These are phyloP conservation scores for Podargus strigoides DNA, from an alignment of 2,797 vertebrate species.

Conservation along the genomic window DNA sequence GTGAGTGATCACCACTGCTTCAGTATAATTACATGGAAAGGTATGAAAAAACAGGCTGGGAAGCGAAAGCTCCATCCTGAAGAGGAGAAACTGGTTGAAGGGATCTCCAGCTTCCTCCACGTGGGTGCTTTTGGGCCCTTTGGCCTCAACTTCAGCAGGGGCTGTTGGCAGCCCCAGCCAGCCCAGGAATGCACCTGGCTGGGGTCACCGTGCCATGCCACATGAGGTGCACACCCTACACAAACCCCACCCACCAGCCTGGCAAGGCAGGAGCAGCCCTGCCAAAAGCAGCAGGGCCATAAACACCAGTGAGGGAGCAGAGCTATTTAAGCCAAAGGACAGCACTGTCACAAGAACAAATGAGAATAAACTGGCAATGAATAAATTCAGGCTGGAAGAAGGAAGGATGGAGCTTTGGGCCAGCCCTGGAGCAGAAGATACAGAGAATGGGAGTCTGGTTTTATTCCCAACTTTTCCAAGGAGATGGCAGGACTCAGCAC, in stretches of 20 bases:
- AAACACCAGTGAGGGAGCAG: not conserved
- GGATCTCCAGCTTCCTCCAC: not conserved
- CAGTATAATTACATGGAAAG: not conserved
- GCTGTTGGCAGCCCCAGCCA: not conserved
- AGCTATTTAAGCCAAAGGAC: not conserved
- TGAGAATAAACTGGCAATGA: not conserved
- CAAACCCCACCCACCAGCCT: rapidly evolving
- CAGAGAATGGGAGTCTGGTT: rapidly evolving
- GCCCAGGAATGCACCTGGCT: not conserved
- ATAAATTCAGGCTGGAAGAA: not conserved
- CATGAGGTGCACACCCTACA: not conserved
- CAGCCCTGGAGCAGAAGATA: not conserved
- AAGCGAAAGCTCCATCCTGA: not conserved
- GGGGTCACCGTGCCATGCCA: rapidly evolving
- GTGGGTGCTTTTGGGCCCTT: not conserved
- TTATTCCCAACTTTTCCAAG: not conserved
- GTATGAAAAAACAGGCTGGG: not conserved
- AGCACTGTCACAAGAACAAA: not conserved
- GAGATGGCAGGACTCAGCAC: not conserved
- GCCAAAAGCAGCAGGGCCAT: not conserved
- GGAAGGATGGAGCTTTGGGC: not conserved
- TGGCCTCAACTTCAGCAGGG: not conserved
- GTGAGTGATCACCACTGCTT: not conserved
- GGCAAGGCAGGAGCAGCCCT: not conserved
- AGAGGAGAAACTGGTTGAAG: not conserved